Conservation (phyloP, 2,888 invertebrate genomes). For the Fabriciana adippe region DNA sequence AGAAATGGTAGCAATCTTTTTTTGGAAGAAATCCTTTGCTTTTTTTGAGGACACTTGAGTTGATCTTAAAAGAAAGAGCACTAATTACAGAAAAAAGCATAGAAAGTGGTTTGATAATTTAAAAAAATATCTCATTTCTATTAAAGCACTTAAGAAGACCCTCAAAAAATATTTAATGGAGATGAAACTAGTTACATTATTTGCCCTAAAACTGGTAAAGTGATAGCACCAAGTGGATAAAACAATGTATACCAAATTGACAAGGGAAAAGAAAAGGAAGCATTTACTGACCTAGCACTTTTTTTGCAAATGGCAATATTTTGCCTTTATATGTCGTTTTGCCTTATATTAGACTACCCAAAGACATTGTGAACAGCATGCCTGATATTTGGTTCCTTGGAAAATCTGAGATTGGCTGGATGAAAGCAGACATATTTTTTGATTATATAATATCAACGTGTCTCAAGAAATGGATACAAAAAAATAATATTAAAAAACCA, state of each 20-base stretch:
- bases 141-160: not conserved
- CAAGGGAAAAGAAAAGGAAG: constrained; percentile 34
- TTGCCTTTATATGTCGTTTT: constrained; percentile 40
- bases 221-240: too few relatives aligned
- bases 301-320: constrained; percentile 39
- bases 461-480: not conserved
- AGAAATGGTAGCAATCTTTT: constrained; percentile 11
- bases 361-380: constrained; percentile 37
- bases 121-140: not conserved
- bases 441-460: constrained; percentile 26
- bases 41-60: too few relatives aligned
- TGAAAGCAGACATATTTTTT: constrained; percentile 28
- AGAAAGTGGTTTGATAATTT: constrained; percentile 20
- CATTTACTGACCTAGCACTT: constrained; percentile 37
- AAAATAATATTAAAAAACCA: not conserved
- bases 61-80: constrained; percentile 1
- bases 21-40: not conserved
- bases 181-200: too few relatives aligned
- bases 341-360: constrained; percentile 34
- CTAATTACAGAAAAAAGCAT: constrained; percentile 2
- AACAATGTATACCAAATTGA: too few relatives aligned
- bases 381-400: constrained; percentile 34
- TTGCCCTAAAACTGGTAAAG: too few relatives aligned
- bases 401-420: constrained; percentile 37
- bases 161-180: constrained; percentile 21